Conservation (phyloP, 1,140 invertebrate genomes). For the Camponotus vicinus region DNA sequence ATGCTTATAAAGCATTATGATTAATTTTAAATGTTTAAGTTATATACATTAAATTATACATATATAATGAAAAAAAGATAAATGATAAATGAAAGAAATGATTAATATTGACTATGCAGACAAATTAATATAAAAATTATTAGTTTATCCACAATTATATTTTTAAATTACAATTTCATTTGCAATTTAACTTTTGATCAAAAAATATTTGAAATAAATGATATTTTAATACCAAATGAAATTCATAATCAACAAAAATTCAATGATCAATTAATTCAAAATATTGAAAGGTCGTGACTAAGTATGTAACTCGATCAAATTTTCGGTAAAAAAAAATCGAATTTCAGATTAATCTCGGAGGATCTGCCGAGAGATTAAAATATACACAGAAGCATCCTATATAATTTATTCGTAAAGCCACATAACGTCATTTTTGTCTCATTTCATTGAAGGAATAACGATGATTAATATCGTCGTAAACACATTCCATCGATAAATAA, state of each 20-base stretch:
- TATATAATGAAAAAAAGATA: not conserved
- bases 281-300: not conserved
- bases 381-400: not conserved
- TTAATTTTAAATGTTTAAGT: not conserved
- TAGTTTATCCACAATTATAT: not conserved
- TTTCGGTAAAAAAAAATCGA: not conserved
- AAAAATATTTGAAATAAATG: constrained; percentile 11
- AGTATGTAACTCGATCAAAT: constrained; percentile 8
- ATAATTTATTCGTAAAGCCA: constrained; percentile 33
- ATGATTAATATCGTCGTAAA: constrained; percentile 48
- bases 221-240: not conserved
- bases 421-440: constrained; percentile 4
- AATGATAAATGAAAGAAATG: not conserved
- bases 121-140: constrained; percentile 1
- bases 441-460: constrained; percentile 13
- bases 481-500: constrained; percentile 40
- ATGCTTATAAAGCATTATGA: not conserved
- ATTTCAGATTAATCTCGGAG: constrained; percentile 17
- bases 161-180: not conserved
- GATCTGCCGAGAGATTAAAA: not conserved
- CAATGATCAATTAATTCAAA: not conserved
- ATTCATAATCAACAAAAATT: not conserved
- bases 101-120: not conserved
- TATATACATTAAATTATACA: not conserved
- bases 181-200: not conserved